A percentile compares a stretch with the other conserved stretches of the same genome.
Evolutionary conservation across 2,797 vertebrate genomes (phyloP).

Genomic region (Podargus strigoides): DNA sequence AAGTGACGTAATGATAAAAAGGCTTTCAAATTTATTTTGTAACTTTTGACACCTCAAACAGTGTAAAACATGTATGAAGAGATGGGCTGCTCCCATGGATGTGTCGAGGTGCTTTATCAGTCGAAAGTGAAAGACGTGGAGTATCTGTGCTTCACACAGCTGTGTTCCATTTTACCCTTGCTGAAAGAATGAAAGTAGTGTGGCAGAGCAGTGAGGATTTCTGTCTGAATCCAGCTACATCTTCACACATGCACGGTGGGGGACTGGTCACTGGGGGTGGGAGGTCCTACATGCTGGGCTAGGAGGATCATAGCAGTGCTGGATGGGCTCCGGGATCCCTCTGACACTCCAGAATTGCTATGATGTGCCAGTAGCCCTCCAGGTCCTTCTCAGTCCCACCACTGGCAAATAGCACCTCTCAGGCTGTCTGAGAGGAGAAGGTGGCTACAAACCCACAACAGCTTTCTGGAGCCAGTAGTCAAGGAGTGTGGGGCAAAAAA

Average conservation of each 20-base stretch:
- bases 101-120: not conserved
- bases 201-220: not conserved
- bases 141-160: not conserved
- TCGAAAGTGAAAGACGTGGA: not conserved
- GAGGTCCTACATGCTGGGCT: not conserved
- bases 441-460: not conserved
- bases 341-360: not conserved
- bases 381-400: not conserved
- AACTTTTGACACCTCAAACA: not conserved
- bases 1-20: not conserved
- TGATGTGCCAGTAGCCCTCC: not conserved
- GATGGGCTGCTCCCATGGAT: not conserved
- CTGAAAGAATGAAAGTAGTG: not conserved
- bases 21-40: not conserved
- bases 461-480: not conserved
- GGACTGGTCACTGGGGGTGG: not conserved
- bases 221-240: not conserved
- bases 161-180: not conserved
- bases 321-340: not conserved
- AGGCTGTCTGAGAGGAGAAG: not conserved
- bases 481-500: not conserved
- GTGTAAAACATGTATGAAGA: not conserved
- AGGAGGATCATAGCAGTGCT: not conserved
- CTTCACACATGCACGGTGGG: rapidly evolving
- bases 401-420: not conserved